Base-by-base conservation (phyloP, 2,888 invertebrate species). In the Resseliella maxima region DNA sequence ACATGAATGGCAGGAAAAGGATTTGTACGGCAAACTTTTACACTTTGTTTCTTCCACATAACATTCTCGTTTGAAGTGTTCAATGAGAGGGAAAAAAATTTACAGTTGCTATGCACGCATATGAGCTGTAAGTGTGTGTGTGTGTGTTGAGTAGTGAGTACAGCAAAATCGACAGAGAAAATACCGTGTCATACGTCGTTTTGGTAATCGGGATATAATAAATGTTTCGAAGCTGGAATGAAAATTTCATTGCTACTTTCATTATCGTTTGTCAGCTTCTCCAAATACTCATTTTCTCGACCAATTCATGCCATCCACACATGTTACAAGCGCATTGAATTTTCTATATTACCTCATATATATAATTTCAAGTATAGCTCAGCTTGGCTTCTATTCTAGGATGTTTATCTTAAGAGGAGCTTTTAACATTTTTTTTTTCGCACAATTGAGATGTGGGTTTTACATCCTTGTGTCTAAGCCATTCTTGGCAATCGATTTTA, bases 231-330 rank as follows among this genome's bases (percentile, higher is more conserved):
- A 72, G 35, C 72, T 24, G 83, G n/a, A 83, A n/a, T n/a, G 38
- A 38, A 83, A 83, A 83, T 83, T 83, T 35, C 81, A 81, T 81
- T 36, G 81, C 81, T 36, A 81, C 36, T 36, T 83, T 83, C 83
- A 38, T 83, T 83, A 38, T 83, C 83, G 38, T 83, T 72, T 83
- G 24, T 83, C 83, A 38, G 36, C 8, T 83, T 24, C 36, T 83
- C 15, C 27, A 3, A 15, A 36, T 36, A 81, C 18, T 81, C n/a
- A 72, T 24, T 2, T 6, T 72, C 31, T 72, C 72, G 72, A n/a
- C 72, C 72, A 31, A 31, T 38, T 36, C n/a, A 83, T 83, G 83
- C n/a, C 38, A 83, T 38, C 24, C 36, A 83, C 83, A 83, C 83
- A 83, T 38, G 38, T 83, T 83, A 83, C 83, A 83, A 36, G 83